Evolutionary conservation across 2,113 vertebrate genomes (phyloP).

Genomic region (Gracilinanus agilis): DNA sequence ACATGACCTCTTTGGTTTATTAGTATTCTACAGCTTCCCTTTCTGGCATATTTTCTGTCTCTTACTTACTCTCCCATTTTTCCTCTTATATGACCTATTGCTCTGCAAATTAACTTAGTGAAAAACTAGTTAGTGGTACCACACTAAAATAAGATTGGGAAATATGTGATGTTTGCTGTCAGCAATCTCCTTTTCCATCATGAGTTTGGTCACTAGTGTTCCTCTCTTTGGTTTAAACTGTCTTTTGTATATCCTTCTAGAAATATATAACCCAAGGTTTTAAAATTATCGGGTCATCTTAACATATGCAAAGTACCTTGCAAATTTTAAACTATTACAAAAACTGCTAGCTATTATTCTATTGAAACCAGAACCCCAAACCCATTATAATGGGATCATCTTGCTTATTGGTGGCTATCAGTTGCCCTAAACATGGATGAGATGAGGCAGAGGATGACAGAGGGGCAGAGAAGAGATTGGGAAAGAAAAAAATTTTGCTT

Average conservation of each 20-base stretch:
- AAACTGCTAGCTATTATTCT: background rate
- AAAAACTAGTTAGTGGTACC: background rate
- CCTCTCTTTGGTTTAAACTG: background rate
- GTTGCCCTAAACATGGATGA: background rate
- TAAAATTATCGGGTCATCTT: background rate
- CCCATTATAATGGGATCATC: background rate
- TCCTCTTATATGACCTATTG: background rate
- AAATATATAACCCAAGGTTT: background rate
- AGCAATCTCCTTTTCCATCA: background rate
- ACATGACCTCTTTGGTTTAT: background rate
- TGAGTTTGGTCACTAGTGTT: background rate
- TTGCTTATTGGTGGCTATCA: background rate
- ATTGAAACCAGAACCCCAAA: background rate
- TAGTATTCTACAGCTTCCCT: background rate
- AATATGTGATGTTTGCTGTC: background rate
- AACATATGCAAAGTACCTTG: background rate
- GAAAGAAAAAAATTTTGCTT: background rate
- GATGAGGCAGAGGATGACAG: too few species aligned
- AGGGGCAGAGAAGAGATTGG: background rate
- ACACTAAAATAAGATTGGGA: background rate
- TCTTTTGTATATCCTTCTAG: background rate
- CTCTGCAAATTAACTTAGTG: constrained; percentile 36
- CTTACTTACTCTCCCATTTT: background rate
- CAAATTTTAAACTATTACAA: background rate
- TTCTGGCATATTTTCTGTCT: background rate